These are phyloP conservation scores for Atrichornis clamosus DNA, from an alignment of 2,113 vertebrate species.

Conservation along the genomic window DNA sequence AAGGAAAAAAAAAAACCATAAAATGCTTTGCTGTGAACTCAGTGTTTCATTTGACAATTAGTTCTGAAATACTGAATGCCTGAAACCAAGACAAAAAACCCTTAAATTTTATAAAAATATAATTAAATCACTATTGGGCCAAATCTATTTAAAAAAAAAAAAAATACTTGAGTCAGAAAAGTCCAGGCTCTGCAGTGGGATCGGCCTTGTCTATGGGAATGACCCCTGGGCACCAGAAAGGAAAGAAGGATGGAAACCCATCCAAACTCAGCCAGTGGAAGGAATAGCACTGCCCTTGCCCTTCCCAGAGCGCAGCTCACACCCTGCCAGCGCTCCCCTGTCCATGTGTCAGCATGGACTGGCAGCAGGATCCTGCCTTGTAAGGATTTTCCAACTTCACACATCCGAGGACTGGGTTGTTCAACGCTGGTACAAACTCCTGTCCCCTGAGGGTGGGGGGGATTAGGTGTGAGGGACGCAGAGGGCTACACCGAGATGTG, in stretches of 20 bases:
- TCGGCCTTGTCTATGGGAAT: not conserved
- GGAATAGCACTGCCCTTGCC: not conserved
- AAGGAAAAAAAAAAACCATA: not conserved
- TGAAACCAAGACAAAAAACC: not conserved
- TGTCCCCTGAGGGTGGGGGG: not conserved
- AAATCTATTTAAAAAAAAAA: not conserved
- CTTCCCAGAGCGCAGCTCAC: not conserved
- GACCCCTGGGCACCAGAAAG: not conserved
- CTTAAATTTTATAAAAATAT: not conserved
- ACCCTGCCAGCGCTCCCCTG: not conserved
- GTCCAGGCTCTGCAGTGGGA: not conserved
- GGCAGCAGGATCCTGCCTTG: not conserved
- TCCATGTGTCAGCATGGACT: accelerated
- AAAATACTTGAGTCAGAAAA: not conserved
- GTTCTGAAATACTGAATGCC: not conserved
- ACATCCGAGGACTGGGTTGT: not conserved
- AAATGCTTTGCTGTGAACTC: not conserved
- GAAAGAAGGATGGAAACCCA: not conserved
- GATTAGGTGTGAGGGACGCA: not conserved
- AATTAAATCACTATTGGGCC: not conserved
- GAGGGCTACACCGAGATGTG: not conserved
- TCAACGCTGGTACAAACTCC: not conserved
- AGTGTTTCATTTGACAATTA: not conserved
- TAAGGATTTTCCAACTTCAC: not conserved
- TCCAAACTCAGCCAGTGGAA: accelerated